These are phyloP conservation scores for Phymastichus coffea DNA, from an alignment of 1,140 invertebrate species.

Conservation along the genomic window DNA sequence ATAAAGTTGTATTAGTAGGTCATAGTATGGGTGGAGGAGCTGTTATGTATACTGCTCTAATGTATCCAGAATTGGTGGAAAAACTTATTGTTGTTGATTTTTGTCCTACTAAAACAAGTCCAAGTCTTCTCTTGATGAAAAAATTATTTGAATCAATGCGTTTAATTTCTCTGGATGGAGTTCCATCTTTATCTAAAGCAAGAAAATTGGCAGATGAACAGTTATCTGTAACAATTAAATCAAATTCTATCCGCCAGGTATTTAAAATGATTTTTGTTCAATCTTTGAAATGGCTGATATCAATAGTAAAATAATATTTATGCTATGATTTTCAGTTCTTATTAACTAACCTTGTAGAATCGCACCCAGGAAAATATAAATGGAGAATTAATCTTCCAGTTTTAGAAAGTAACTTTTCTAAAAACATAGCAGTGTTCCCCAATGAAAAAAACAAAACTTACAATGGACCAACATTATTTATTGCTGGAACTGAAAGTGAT, in stretches of 20 bases:
- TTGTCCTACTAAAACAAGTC: constrained; percentile 70
- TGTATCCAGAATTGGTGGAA: constrained; percentile 72
- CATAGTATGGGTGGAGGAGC: constrained; percentile 90
- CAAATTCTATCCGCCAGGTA: constrained; percentile 57
- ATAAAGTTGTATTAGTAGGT: constrained; percentile 72
- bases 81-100: constrained; percentile 84
- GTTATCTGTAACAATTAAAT: constrained; percentile 51
- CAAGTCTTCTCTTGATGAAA: constrained; percentile 63
- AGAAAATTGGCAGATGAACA: constrained; percentile 62
- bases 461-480: constrained; percentile 73
- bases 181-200: constrained; percentile 66
- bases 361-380: constrained; percentile 61
- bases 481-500: constrained; percentile 77
- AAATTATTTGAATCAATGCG: constrained; percentile 69
- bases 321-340: constrained; percentile 65
- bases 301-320: constrained; percentile 54
- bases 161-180: constrained; percentile 59
- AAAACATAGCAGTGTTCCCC: constrained; percentile 67
- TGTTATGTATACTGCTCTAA: constrained; percentile 77
- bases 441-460: constrained; percentile 58
- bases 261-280: constrained; percentile 9
- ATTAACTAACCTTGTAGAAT: constrained; percentile 74
- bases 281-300: too few relatives aligned
- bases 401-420: constrained; percentile 65
- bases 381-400: constrained; percentile 77